A percentile compares a stretch with the other conserved stretches of the same genome.
These are phyloP conservation scores for Clistopyga incitator DNA, from an alignment of 2,888 invertebrate species.

Conservation along the genomic window DNA sequence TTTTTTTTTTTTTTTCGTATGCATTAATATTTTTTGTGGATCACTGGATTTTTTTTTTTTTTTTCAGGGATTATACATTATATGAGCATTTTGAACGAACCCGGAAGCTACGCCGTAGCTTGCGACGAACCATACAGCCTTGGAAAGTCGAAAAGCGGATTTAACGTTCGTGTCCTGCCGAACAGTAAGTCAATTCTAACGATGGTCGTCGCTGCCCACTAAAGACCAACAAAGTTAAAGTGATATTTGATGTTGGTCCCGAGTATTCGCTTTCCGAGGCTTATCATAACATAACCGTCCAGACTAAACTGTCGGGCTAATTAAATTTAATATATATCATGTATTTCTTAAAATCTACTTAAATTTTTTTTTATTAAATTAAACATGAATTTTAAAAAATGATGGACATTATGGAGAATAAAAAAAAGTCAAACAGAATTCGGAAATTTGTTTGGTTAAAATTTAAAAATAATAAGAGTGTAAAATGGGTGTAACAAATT, in stretches of 20 bases:
- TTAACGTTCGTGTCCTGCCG: constrained; percentile 78
- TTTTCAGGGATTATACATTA: constrained; percentile 78
- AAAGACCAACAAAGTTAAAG: constrained; percentile 29
- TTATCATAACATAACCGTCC: not conserved
- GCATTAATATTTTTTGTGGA: too few relatives aligned
- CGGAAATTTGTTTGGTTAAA: too few relatives aligned
- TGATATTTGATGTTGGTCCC: not conserved
- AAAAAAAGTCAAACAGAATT: too few relatives aligned
- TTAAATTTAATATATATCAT: not conserved
- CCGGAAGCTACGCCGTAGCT: constrained; percentile 79
- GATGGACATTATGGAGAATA: too few relatives aligned
- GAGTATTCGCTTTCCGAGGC: not conserved
- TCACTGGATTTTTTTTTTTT: too few relatives aligned
- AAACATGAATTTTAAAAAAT: too few relatives aligned
- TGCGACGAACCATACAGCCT: constrained; percentile 77
- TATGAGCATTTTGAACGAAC: constrained; percentile 76
- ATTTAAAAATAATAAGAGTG: too few relatives aligned
- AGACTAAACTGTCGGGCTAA: not conserved
- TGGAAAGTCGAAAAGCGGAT: constrained; percentile 73
- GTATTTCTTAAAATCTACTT: not conserved
- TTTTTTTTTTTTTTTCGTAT: too few relatives aligned
- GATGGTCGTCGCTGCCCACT: constrained; percentile 79
- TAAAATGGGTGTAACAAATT: too few relatives aligned
- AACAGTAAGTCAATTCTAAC: constrained; percentile 77
- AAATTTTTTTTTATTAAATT: too few relatives aligned